Evolutionary conservation across 2,797 vertebrate species (phyloP), one percentile per base, ranked within the genome.

Genomic region (Poecilia velifera): DNA sequence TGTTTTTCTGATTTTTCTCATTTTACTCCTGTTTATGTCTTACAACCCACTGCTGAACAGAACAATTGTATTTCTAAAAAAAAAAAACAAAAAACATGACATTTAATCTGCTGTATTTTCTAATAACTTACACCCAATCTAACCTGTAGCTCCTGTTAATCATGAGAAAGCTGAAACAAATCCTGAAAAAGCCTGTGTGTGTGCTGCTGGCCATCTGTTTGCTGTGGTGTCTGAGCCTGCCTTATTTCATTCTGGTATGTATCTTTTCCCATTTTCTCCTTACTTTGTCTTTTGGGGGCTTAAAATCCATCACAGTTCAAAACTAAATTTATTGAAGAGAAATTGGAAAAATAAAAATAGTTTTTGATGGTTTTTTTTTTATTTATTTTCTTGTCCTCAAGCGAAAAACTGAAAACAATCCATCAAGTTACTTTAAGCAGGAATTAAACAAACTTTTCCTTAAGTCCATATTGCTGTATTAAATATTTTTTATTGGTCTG

Each of bases 181-280:
- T 10, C 3, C 13, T 70, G 28, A 77, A 28, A n/a, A 77, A 36
- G n/a, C 18, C 49, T 12, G 0, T 77, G 34, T 68, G 68, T 41
- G 14, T 43, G 47, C 76, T 77, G 14, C 25, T 77, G 64, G 47
- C 34, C 46, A 43, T 77, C 4, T 25, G 46, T 70, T n/a, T 77
- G 46, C 13, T 77, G 47, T 77, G 76, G 76, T 53, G 76, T 51
- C 36, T 77, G 34, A 31, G 25, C 5, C 7, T 77, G 64, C 47
- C 64, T 1, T 77, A 53, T 77, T 77, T 70, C 2, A 51, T 77
- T 28, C 64, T 70, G 76, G 76, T 77, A 77, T n/a, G 76, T 77
- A 53, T 77, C 45, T 22, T 59, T 13, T 8, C 34, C n/a, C 20
- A 59, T n/a, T 73, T 73, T 39, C 16, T 36, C 34, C 22, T 25